phyloP scores from a whole-genome alignment of 2,797 vertebrate species.

The Smutsia gigantea region DNA sequence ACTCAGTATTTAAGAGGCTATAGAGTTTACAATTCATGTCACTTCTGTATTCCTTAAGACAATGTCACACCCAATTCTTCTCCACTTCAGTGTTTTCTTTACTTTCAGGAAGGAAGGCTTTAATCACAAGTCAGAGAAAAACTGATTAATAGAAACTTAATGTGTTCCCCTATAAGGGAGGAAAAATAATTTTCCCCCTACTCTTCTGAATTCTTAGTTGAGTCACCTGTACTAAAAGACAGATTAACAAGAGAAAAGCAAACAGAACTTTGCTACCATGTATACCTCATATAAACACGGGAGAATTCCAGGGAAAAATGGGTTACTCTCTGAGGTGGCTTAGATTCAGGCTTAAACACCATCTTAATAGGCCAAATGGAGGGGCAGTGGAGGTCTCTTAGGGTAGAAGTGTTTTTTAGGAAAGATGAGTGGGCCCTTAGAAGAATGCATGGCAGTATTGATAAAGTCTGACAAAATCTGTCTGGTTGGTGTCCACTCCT shows the following conservation, averaged over 20 bases:
- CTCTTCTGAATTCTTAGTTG: background rate
- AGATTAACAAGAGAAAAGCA: background rate
- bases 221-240: background rate
- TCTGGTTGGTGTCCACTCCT: background rate
- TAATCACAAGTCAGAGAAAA: background rate
- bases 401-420: background rate
- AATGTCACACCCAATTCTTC: background rate
- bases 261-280: background rate
- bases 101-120: background rate
- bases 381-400: accelerated
- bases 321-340: background rate
- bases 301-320: background rate
- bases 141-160: background rate
- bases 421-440: background rate
- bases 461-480: background rate
- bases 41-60: background rate
- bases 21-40: background rate
- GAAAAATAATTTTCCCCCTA: background rate
- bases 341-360: background rate
- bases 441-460: background rate
- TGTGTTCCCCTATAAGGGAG: background rate
- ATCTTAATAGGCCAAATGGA: background rate
- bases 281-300: background rate
- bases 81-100: background rate
- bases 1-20: background rate